Evolutionary conservation across 92 coral and sea anemone species (phyloP), one percentile per base, ranked within the genome.

Genomic region (Umimayanthus kanabou): DNA sequence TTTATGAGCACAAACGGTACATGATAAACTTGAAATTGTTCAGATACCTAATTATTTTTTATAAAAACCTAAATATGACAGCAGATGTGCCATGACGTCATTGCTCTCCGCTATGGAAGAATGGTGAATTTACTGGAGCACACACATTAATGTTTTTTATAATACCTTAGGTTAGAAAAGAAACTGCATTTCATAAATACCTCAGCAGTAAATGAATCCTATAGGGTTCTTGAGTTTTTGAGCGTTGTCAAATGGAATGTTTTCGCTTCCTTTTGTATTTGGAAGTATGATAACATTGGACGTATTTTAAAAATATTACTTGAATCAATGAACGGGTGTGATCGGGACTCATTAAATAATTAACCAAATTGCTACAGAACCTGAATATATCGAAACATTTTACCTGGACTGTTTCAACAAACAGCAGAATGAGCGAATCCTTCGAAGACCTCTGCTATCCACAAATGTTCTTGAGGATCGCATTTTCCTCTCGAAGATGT

Each of bases 401-500:
- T 75, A 29, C 45, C 79, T 75, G 23, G 16, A 20, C 25, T 40
- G 45, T 4, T 5, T 75, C 79, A 39, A 18, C 79, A 75, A 75
- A 75, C 50, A 15, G 10, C 79, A 78, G 82, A 78, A 78, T 78
- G 82, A 30, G 18, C 37, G 61, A 22, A 11, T 9, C 37, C 66
- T 50, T 25, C 9, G 40, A n/a, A 47, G n/a, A n/a, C n/a, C 37
- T 25, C 61, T 26, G 61, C 61, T 53, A 49, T 43, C 37, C 7
- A 25, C 64, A 45, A 78, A 53, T 29, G 22, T 6, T 43, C 37
- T 78, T 78, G 82, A 29, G 82, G 65, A 78, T 30, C 25, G 4
- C 8, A 16, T 43, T 22, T 78, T 45, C 64, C 82, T 50, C 37
- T n/a, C 66, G 11, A 78, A 78, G 65, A 78, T 78, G 82, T 78